Evolutionary conservation across 2,113 vertebrate species (phyloP).

Genomic region (Mastomys coucha): DNA sequence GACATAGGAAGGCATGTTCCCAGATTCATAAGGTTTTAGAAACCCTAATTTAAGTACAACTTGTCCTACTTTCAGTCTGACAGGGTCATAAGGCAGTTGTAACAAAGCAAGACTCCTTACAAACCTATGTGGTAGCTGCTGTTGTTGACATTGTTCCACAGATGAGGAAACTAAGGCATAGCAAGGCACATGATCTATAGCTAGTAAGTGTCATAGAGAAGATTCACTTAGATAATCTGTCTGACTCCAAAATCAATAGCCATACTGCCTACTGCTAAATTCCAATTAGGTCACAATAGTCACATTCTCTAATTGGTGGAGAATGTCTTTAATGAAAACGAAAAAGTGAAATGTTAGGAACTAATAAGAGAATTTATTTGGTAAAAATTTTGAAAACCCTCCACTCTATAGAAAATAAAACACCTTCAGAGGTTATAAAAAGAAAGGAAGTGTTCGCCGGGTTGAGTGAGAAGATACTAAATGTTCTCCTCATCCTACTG

Average conservation of each 20-base stretch:
- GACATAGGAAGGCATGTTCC: neutral
- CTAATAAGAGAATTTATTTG: constrained; percentile 33
- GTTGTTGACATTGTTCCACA: neutral
- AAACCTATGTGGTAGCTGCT: neutral
- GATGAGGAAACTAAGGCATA: neutral
- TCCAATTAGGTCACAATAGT: neutral
- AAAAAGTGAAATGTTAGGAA: constrained; percentile 51
- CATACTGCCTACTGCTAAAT: neutral
- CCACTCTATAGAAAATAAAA: constrained; percentile 2
- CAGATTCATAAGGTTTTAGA: constrained; percentile 32
- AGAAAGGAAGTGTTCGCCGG: constrained; percentile 2
- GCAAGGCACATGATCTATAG: neutral
- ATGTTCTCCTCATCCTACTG: constrained; percentile 2
- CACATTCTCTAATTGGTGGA: neutral
- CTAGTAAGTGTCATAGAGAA: neutral
- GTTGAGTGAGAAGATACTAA: neutral
- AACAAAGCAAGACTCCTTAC: constrained; percentile 4
- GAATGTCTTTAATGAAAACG: constrained; percentile 29
- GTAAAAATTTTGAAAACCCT: neutral
- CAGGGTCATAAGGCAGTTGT: neutral
- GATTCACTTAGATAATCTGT: neutral
- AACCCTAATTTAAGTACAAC: neutral
- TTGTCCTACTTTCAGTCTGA: neutral
- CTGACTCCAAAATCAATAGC: constrained; percentile 6
- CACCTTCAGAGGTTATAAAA: constrained; percentile 24